Conservation (phyloP, 2,888 invertebrate species). For the Folsomia manolachei region DNA sequence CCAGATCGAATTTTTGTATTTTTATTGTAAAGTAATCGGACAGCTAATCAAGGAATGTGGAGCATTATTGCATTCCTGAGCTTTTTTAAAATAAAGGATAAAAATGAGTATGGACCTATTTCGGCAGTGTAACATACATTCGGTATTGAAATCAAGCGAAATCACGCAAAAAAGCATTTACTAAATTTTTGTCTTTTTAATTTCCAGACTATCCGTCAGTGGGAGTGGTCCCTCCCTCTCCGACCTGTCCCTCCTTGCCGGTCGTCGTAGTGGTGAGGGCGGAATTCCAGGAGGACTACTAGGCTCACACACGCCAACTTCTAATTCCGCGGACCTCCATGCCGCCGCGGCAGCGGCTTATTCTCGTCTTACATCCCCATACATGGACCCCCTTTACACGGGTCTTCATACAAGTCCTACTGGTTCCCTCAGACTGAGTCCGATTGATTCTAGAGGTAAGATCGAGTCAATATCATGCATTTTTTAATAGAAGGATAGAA, state of each 20-base stretch:
- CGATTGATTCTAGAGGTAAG: slow-evolving; percentile 58
- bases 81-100: no score
- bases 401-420: slow-evolving; percentile 67
- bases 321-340: slow-evolving; percentile 49
- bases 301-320: slow-evolving; percentile 46
- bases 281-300: slow-evolving; percentile 38
- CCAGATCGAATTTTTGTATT: no score
- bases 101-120: no score
- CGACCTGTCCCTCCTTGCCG: slow-evolving; percentile 47
- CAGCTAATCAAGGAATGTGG: no score
- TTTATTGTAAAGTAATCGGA: no score
- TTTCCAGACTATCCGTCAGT: slow-evolving; percentile 47
- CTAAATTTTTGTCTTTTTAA: neutral
- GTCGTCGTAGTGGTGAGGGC: slow-evolving; percentile 45
- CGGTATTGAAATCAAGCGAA: neutral
- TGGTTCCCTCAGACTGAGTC: slow-evolving; percentile 62
- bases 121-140: no score
- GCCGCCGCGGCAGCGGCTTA: slow-evolving; percentile 60
- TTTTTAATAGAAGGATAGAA: no score
- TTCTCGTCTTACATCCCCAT: slow-evolving; percentile 60
- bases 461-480: no score
- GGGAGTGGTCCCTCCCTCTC: slow-evolving; percentile 47
- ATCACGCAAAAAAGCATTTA: neutral
- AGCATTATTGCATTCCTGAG: no score
- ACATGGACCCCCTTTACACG: slow-evolving; percentile 75